A percentile compares a stretch with the other conserved stretches of the same genome.
These are phyloP conservation scores for Thamnophis elegans DNA, from an alignment of 2,797 vertebrate species.

Conservation along the genomic window DNA sequence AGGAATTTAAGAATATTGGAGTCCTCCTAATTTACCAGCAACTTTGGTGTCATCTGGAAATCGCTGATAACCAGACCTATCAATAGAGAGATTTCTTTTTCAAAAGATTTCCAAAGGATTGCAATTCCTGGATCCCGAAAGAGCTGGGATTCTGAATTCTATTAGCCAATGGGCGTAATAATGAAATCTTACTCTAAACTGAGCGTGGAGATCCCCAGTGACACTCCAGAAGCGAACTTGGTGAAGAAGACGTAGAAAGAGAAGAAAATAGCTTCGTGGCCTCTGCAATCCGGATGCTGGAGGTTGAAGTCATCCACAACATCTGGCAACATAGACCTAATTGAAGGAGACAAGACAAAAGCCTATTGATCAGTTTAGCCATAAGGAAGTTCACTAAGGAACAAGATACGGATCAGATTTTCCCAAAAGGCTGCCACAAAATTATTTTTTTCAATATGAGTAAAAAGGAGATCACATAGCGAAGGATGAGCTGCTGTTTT, in stretches of 20 bases:
- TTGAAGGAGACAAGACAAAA: accelerated
- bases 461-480: background rate
- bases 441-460: background rate
- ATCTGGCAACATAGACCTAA: constrained; percentile 96
- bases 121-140: background rate
- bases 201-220: constrained; percentile 92
- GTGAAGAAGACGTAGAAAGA: constrained; percentile 99
- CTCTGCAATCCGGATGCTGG: constrained; percentile 80
- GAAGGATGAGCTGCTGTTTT: background rate
- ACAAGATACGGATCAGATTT: background rate
- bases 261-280: constrained; percentile 95
- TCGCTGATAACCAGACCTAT: background rate
- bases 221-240: constrained; percentile 94
- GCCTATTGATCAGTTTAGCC: background rate
- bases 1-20: background rate
- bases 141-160: background rate
- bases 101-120: background rate
- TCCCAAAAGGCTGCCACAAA: background rate
- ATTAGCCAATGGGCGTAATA: background rate
- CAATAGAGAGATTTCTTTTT: background rate
- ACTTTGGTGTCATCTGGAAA: background rate
- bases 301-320: constrained; percentile 95
- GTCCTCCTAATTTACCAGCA: background rate
- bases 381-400: background rate
- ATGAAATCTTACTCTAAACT: constrained; percentile 87